Evolutionary conservation across 2,888 invertebrate genomes (phyloP).

Genomic region (Drosophila parthenogenetica): DNA sequence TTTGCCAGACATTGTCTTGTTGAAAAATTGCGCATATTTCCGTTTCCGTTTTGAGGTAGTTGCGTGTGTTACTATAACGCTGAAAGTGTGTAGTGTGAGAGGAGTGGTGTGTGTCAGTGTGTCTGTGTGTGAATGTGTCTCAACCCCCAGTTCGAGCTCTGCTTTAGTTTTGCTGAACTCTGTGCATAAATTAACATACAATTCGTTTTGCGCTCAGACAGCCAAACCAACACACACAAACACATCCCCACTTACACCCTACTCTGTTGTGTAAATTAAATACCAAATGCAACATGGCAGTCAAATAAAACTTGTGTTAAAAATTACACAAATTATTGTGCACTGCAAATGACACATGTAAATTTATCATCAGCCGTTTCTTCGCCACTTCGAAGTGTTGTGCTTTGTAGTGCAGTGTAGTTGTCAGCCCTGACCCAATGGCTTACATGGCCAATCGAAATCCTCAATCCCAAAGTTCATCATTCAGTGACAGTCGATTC

Average conservation of each 20-base stretch:
- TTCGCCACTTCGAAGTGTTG: too few species aligned
- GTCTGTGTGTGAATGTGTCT: conserved; percentile 31
- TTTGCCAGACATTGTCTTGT: conserved; percentile 71
- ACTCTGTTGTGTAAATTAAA: conserved; percentile 49
- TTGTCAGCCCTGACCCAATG: conserved; percentile 17
- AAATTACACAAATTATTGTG: conserved; percentile 8
- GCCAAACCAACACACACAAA: conserved; percentile 16
- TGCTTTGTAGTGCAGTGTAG: background rate
- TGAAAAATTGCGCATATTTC: conserved; percentile 82
- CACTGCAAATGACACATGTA: conserved; percentile 26
- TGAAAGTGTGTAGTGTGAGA: conserved; percentile 6
- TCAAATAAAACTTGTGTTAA: conserved; percentile 48
- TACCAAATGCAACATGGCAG: conserved; percentile 53
- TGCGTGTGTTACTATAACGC: conserved; percentile 20
- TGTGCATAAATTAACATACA: conserved; percentile 76
- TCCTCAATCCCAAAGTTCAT: conserved; percentile 26
- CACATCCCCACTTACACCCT: background rate
- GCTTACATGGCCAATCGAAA: conserved; percentile 14
- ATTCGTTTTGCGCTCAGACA: conserved; percentile 52
- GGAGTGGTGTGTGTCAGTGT: conserved; percentile 30
- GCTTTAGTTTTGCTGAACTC: conserved; percentile 61
- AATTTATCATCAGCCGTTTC: conserved; percentile 23
- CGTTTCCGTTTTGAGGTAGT: conserved; percentile 64
- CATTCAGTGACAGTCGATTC: conserved; percentile 46
- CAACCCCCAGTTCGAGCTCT: conserved; percentile 43